These are phyloP conservation scores for Brachyistius frenatus DNA, from an alignment of 2,113 vertebrate genomes.

Conservation along the genomic window DNA sequence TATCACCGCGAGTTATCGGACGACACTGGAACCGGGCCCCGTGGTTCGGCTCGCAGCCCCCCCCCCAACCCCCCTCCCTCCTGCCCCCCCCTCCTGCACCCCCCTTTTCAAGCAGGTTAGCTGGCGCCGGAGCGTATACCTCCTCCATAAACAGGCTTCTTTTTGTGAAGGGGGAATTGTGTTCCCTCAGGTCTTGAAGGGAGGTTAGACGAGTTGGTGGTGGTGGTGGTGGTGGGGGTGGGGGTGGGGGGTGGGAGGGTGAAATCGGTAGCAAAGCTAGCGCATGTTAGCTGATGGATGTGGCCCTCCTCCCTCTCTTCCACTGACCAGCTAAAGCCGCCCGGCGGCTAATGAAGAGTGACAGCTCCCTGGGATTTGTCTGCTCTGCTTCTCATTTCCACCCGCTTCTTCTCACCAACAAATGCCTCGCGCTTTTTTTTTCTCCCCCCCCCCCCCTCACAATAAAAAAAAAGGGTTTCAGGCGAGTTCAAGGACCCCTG, in stretches of 20 bases:
- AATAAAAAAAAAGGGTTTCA: constrained; percentile 68
- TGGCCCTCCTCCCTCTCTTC: constrained; percentile 70
- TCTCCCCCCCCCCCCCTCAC: constrained; percentile 19
- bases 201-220: constrained; percentile 36
- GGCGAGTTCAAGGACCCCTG: constrained; percentile 73
- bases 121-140: constrained; percentile 59
- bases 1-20: constrained; percentile 61
- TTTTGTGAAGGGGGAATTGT: constrained; percentile 74
- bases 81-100: constrained; percentile 27
- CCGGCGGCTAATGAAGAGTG: constrained; percentile 83
- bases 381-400: constrained; percentile 80
- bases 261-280: constrained; percentile 74
- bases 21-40: constrained; percentile 38
- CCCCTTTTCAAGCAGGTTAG: constrained; percentile 68
- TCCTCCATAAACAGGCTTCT: constrained; percentile 76
- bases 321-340: constrained; percentile 78
- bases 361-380: constrained; percentile 83
- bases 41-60: constrained; percentile 51
- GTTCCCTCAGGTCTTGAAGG: constrained; percentile 56
- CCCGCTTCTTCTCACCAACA: constrained; percentile 76
- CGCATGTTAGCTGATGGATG: constrained; percentile 78
- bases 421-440: constrained; percentile 68
- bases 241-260: constrained; percentile 58
- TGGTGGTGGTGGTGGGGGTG: constrained; percentile 15
- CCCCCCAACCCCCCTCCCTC: neutral